Evolutionary conservation across 2,888 invertebrate species (phyloP).

Genomic region (Ptilodon capucinus): DNA sequence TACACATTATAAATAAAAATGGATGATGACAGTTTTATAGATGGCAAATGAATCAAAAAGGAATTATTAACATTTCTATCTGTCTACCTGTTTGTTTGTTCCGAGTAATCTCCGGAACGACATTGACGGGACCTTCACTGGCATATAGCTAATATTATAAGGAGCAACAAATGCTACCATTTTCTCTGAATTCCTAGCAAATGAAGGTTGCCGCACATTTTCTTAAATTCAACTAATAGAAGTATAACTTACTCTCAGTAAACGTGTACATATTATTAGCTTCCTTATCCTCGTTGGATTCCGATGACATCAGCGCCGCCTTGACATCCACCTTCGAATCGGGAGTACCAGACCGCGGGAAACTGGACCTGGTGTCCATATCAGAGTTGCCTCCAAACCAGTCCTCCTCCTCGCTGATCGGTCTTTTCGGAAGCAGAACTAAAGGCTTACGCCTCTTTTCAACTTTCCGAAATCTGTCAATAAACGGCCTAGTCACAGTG

Average conservation of each 20-base stretch:
- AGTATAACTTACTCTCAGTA: slow-evolving; percentile 67
- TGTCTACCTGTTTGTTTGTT: too few species aligned
- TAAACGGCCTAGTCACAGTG: slow-evolving; percentile 60
- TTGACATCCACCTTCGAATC: slow-evolving; percentile 62
- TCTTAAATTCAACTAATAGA: too few species aligned
- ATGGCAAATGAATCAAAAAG: too few species aligned
- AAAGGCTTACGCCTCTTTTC: slow-evolving; percentile 52
- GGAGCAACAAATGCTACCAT: too few species aligned
- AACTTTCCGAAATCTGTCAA: slow-evolving; percentile 36
- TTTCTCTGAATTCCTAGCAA: too few species aligned
- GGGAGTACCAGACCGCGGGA: slow-evolving; percentile 66
- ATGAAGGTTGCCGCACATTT: too few species aligned
- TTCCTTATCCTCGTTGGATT: slow-evolving; percentile 62
- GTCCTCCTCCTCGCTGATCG: slow-evolving; percentile 67
- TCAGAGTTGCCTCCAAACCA: slow-evolving; percentile 62
- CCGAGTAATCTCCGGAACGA: too few species aligned
- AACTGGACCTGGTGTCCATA: slow-evolving; percentile 68
- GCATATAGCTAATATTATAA: too few species aligned
- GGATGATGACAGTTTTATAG: too few species aligned
- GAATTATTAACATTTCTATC: too few species aligned
- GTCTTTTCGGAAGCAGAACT: slow-evolving; percentile 41
- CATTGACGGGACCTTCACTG: too few species aligned
- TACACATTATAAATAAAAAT: too few species aligned
- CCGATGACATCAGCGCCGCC: slow-evolving; percentile 42
- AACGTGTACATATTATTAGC: slow-evolving; percentile 53